Evolutionary conservation across 2,113 vertebrate species (phyloP), one percentile per base, ranked within the genome.

Genomic region (Gymnobelideus leadbeateri): DNA sequence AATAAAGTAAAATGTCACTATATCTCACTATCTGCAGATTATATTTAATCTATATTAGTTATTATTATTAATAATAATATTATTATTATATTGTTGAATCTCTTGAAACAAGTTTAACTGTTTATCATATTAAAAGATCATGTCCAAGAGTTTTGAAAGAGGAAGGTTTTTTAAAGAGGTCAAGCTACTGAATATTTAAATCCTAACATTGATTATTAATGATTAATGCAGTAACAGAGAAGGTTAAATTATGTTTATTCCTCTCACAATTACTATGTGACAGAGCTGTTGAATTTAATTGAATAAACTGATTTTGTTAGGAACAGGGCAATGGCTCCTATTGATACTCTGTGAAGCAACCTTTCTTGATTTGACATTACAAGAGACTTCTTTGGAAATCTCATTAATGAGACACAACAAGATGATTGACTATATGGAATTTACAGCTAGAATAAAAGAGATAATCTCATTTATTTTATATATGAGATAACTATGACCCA

Each of bases 101-200:
- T 94, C 10, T 89, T 94, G 47, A 96, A 68, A 95, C 23, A 92
- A 57, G 0, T 8, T 54, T 89, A 61, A 52, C 52, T 43, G 25
- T 90, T 43, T 95, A 61, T 53, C 43, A 89, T 51, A 52, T 77
- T 55, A 90, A 43, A 91, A 84, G 19, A 47, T 49, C 12, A 5
- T 52, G 47, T 19, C 46, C 28, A 54, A 37, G 0, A 14, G 4
- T 37, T 90, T 94, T 91, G 46, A 91, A 77, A 90, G 23, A 89
- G 0, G 2, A 19, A 2, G 10, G 84, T 94, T 2, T 89, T 49
- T 89, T 95, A 49, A 90, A 1, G 61, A 89, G 46, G 24, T 50
- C 68, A 92, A 92, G 84, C 91, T 89, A 5, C 8, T 90, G 53
- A 91, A 43, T 1, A 14, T 89, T 53, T 89, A 11, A 25, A 12